Evolutionary conservation across 1,140 invertebrate species (phyloP), one percentile per base, ranked within the genome.

Genomic region (Cecropterus lyciades): DNA sequence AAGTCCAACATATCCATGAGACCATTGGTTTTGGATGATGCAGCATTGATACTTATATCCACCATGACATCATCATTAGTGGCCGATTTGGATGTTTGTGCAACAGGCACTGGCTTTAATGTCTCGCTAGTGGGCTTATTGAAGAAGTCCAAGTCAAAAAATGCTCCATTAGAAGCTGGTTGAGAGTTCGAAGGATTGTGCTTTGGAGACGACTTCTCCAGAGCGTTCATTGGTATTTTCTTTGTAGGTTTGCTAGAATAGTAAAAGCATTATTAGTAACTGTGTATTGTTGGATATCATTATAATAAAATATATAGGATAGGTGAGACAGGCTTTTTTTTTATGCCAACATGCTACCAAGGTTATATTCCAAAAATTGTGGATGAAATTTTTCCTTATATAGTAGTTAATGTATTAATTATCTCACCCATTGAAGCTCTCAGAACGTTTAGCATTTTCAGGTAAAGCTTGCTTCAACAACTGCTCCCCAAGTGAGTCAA

Each of bases 401-500:
- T n/a, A n/a, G n/a, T n/a, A n/a, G n/a, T n/a, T n/a, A n/a, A n/a
- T n/a, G n/a, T n/a, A n/a, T n/a, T n/a, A n/a, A n/a, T n/a, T n/a
- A 24, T 53, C 63, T 72, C 72, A 92, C 78, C 83, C 82, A 77
- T 85, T 93, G 59, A 93, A 89, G 63, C 80, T 80, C 24, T 88
- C 87, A 16, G 43, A 1, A 17, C 13, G 43, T 9, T 45, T 45
- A 16, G 74, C 77, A 69, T 92, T 89, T 7, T 92, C 78, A 16
- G 94, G 94, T 72, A 96, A 87, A 72, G 94, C 95, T 89, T 96
- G 93, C 85, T 96, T 96, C 37, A 97, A 86, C 17, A 97, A 87
- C 73, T 94, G 93, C 84, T 96, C 94, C 15, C 96, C 95, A 16
- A 98, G 91, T 27, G 94, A 93, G 78, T 97, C 95, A 40, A 98